Evolutionary conservation across 2,888 invertebrate genomes (phyloP), one percentile per base, ranked within the genome.

Genomic region (Mechanitis messenoides): DNA sequence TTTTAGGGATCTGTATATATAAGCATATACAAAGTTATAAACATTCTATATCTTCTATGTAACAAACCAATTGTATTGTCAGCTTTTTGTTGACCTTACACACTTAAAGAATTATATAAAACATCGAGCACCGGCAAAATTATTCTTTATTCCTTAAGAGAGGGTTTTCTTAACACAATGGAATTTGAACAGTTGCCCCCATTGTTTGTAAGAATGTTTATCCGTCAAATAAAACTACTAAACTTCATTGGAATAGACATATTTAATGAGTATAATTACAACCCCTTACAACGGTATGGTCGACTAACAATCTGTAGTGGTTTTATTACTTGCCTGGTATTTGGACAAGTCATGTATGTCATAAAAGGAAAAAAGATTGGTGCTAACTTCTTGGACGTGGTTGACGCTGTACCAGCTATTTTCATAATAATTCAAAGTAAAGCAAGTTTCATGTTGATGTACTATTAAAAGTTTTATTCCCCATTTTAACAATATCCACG

Each of bases 351-450:
- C 3, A 53, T 71, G 2, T 74, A 63, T 56, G 31, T 71, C 11
- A 33, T 64, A 33, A 64, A 59, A 55, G 66, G 63, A 33, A 45
- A 69, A 4, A 66, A 63, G 57, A 65, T 66, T 7, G 69, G 65
- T 7, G 70, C 69, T 0, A 62, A 59, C 31, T 61, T 74, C 58
- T 61, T 73, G 45, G 71, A 74, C 20, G 60, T 72, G 3, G 64
- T 71, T 1, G 63, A 65, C 35, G 68, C 72, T 46, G 59, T 73
- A 33, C 66, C 74, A 4, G 50, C 56, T 28, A 58, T 68, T 31
- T 56, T 74, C 9, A 47, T 71, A 38, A 53, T 58, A 45, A 6
- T 60, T 9, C 71, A 72, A 65, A 67, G 74, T 74, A 69, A 63
- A 20, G 20, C 20, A 20, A 20, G 20, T 20, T 20, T 20, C 20